Conservation (phyloP, 23 tunicate species). For the Diplosoma virens region DNA sequence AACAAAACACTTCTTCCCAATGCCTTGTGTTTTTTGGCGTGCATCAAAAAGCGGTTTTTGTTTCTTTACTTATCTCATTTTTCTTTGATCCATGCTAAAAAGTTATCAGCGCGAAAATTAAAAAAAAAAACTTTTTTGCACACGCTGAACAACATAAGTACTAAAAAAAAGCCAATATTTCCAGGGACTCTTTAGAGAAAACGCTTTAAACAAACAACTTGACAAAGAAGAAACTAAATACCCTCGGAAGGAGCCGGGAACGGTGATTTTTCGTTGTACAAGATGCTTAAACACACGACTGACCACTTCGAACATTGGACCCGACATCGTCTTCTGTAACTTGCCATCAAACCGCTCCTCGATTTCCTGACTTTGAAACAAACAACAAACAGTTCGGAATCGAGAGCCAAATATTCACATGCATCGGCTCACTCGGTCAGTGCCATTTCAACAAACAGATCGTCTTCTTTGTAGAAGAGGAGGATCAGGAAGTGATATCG, state of each 20-base stretch:
- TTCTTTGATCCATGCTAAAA: too few relatives aligned
- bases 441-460: conserved; percentile 61
- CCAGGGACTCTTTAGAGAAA: too few relatives aligned
- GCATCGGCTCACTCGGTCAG: conserved; percentile 58
- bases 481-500: conserved; percentile 88
- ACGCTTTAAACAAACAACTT: too few relatives aligned
- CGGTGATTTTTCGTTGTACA: conserved; percentile 84
- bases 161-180: too few relatives aligned
- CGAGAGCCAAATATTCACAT: background rate
- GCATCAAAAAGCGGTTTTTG: too few relatives aligned
- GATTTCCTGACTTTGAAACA: conserved; percentile 88
- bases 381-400: too few relatives aligned
- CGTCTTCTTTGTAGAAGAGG: conserved; percentile 86
- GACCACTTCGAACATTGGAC: conserved; percentile 88
- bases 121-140: too few relatives aligned
- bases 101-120: too few relatives aligned
- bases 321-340: conserved; percentile 80
- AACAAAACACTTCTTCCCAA: too few relatives aligned
- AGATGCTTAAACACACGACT: conserved; percentile 85
- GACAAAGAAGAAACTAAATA: background rate
- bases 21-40: too few relatives aligned
- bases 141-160: too few relatives aligned
- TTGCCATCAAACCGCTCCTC: conserved; percentile 72
- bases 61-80: too few relatives aligned
- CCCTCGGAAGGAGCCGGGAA: conserved; percentile 86